These are phyloP conservation scores for Galerucella calmariensis DNA, from an alignment of 2,888 invertebrate species.

Conservation along the genomic window DNA sequence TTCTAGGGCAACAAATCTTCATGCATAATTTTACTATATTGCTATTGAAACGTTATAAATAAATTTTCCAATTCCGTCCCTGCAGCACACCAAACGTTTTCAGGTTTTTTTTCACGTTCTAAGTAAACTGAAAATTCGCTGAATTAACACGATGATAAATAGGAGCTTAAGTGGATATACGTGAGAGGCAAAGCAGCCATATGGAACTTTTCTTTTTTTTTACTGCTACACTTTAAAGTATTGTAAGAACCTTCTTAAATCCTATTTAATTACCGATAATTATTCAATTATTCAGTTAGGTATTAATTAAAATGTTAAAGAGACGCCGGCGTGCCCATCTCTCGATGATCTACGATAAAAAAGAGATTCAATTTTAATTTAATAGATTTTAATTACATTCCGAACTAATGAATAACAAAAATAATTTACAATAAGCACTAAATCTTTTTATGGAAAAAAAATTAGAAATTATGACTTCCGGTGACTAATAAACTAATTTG, in stretches of 20 bases:
- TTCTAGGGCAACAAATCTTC: too few species aligned
- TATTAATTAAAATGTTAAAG: background rate
- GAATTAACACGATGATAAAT: slow-evolving; percentile 37
- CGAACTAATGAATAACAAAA: background rate
- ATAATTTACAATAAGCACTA: too few species aligned
- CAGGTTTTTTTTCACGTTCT: slow-evolving; percentile 25
- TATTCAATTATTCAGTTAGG: background rate
- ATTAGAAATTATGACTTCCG: too few species aligned
- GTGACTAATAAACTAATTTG: too few species aligned
- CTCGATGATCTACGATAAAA: background rate
- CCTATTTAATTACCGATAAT: background rate
- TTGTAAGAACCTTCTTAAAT: background rate
- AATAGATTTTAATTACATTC: background rate
- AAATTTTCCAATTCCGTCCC: background rate
- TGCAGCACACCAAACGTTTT: background rate
- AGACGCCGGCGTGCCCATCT: background rate
- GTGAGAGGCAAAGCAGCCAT: slow-evolving; percentile 32
- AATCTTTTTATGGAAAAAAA: too few species aligned
- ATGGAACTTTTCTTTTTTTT: slow-evolving; percentile 21
- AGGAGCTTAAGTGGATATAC: slow-evolving; percentile 34
- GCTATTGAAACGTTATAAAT: too few species aligned
- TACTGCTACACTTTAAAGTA: slow-evolving; percentile 1
- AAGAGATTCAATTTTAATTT: background rate
- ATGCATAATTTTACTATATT: too few species aligned
- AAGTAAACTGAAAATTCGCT: slow-evolving; percentile 31